phyloP scores from a whole-genome alignment of 2,113 vertebrate genomes.

The Colinus virginianus region DNA sequence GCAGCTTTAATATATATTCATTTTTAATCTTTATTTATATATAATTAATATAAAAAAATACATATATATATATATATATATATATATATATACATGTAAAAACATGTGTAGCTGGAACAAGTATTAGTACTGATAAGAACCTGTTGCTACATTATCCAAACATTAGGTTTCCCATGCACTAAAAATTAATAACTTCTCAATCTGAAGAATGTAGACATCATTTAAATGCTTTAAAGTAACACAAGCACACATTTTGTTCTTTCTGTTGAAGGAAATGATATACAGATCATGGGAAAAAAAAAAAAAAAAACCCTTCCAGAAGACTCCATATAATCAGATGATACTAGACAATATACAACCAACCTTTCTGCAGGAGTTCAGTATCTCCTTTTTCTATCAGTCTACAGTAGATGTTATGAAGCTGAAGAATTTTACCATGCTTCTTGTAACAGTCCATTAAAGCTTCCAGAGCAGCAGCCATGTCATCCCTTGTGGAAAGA shows the following conservation, averaged over 20 bases:
- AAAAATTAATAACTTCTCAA: not conserved
- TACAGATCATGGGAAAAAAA: not conserved
- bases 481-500: constrained; percentile 80
- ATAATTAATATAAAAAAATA: no score
- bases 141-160: not conserved
- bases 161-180: not conserved
- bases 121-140: not conserved
- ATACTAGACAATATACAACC: constrained; percentile 19
- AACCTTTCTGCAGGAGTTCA: constrained; percentile 91
- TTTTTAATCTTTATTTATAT: no score
- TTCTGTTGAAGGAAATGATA: not conserved
- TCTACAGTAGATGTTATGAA: constrained; percentile 86
- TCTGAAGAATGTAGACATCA: not conserved
- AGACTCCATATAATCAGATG: not conserved
- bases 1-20: not conserved
- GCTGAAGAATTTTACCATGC: constrained; percentile 82
- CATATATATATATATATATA: not conserved
- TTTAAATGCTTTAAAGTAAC: not conserved
- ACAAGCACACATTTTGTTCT: not conserved
- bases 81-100: no score
- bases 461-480: constrained; percentile 83
- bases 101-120: not conserved
- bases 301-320: not conserved
- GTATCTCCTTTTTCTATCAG: constrained; percentile 91
- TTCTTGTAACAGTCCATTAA: constrained; percentile 79